A percentile compares a stretch with the other conserved stretches of the same genome.
Evolutionary conservation across 2,797 vertebrate genomes (phyloP).

Genomic region (Aselliscus stoliczkanus): DNA sequence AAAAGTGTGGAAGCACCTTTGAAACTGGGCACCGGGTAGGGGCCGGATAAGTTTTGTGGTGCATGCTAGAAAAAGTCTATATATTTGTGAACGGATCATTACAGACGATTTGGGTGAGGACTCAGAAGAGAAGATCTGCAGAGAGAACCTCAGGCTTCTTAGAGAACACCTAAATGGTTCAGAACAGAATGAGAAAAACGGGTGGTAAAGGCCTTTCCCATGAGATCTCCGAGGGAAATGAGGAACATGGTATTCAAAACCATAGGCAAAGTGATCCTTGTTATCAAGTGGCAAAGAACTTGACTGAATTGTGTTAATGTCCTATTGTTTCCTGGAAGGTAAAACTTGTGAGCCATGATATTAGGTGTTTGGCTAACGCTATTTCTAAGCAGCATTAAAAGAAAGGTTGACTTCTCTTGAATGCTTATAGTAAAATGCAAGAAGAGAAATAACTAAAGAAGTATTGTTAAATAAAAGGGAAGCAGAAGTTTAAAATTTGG

Average conservation of each 20-base stretch:
- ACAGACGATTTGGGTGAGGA: background rate
- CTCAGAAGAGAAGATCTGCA: background rate
- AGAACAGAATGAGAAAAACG: background rate
- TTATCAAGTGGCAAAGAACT: background rate
- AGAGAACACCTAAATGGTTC: background rate
- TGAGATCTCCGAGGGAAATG: background rate
- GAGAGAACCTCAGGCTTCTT: background rate
- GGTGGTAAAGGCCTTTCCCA: background rate
- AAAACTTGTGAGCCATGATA: background rate
- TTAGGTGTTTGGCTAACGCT: background rate
- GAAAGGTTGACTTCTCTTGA: background rate
- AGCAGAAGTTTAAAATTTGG: background rate
- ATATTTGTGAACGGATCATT: background rate
- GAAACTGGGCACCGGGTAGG: background rate
- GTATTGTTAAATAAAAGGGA: background rate
- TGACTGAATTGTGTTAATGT: background rate
- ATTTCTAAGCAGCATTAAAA: background rate
- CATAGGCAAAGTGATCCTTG: background rate
- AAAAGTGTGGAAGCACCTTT: background rate
- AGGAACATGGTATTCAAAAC: background rate
- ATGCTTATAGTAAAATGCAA: background rate
- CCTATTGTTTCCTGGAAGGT: background rate
- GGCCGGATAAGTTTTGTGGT: background rate
- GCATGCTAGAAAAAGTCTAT: background rate
- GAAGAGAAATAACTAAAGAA: background rate